Evolutionary conservation across 2,888 invertebrate genomes (phyloP).

Genomic region (Synanthedon formicaeformis): DNA sequence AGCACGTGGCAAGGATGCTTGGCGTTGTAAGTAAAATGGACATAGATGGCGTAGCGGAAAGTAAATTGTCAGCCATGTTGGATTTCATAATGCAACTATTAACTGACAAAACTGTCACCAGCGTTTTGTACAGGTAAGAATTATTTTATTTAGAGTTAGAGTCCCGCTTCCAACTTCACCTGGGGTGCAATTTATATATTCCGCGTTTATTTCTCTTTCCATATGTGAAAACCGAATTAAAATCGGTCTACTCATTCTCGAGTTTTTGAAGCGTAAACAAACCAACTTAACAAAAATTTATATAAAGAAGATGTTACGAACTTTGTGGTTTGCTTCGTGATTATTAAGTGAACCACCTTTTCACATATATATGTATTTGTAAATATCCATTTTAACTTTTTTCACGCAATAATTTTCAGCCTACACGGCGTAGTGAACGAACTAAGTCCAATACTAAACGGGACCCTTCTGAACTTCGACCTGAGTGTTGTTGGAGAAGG

Average conservation of each 20-base stretch:
- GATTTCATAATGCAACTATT: conserved; percentile 54
- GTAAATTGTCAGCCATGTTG: conserved; percentile 41
- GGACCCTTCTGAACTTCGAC: conserved; percentile 40
- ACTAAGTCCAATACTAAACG: conserved; percentile 45
- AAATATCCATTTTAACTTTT: no score
- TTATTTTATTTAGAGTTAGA: background rate
- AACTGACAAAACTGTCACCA: conserved; percentile 53
- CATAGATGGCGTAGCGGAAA: conserved; percentile 27
- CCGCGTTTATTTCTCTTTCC: no score
- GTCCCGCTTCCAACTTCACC: no score
- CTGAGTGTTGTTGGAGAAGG: conserved; percentile 43
- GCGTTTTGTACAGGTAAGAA: conserved; percentile 50
- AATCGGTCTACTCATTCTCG: no score
- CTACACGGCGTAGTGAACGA: conserved; percentile 54
- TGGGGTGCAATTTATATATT: no score
- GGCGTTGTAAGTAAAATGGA: conserved; percentile 54
- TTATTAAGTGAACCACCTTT: no score
- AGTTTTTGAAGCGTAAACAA: no score
- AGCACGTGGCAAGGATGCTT: conserved; percentile 48
- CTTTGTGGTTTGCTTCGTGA: no score
- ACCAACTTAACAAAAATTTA: no score
- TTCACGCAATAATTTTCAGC: conserved; percentile 25
- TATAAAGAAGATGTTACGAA: no score
- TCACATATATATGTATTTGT: no score
- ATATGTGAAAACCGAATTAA: no score